Evolutionary conservation across 2,888 invertebrate genomes (phyloP).

Genomic region (Clepsis dumicolana): DNA sequence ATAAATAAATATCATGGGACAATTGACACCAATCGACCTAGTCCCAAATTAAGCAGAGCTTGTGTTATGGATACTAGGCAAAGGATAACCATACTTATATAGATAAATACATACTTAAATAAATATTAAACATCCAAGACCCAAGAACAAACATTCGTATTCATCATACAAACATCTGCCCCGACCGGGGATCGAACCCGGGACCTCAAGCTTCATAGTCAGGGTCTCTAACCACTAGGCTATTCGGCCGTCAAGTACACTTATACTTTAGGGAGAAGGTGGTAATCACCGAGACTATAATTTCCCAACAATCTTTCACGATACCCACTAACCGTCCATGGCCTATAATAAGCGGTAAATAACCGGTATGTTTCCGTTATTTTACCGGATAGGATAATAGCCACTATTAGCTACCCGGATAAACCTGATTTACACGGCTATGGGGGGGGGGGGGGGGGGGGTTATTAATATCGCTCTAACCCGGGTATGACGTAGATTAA

Average conservation of each 20-base stretch:
- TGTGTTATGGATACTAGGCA: no score
- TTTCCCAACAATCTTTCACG: neutral
- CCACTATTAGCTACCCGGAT: slow-evolving; percentile 31
- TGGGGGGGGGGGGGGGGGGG: slow-evolving; percentile 15
- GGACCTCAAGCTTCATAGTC: no score
- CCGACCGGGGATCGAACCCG: no score
- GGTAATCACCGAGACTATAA: neutral
- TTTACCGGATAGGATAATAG: slow-evolving; percentile 34
- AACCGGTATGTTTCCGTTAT: slow-evolving; percentile 29
- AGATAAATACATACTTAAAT: no score
- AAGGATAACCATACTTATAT: no score
- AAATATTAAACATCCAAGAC: no score
- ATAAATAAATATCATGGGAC: no score
- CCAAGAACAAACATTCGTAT: no score
- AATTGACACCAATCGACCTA: no score
- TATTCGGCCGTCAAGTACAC: neutral
- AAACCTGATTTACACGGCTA: slow-evolving; percentile 34
- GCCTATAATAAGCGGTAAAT: slow-evolving; percentile 14
- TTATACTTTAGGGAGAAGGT: neutral
- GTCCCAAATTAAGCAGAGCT: no score
- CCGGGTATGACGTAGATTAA: slow-evolving; percentile 34
- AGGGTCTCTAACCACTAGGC: no score
- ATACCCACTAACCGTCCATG: slow-evolving; percentile 5
- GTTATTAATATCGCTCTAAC: slow-evolving; percentile 39
- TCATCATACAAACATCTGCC: no score